Base-by-base conservation (phyloP, 2,113 vertebrate species). In the Nematolebias whitei region DNA sequence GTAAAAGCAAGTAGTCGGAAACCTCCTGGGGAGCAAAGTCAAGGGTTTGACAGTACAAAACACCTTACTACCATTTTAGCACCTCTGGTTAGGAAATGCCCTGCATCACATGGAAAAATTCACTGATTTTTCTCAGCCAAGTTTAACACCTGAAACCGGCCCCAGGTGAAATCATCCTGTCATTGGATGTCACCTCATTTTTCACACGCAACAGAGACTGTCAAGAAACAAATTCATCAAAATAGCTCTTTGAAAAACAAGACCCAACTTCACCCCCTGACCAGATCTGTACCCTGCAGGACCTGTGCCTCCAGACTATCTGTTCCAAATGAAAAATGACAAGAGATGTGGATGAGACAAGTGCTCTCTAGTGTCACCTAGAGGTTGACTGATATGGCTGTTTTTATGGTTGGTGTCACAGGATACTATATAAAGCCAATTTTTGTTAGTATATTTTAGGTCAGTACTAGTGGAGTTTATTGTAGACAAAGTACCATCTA, bases 41-140 rank as follows among this genome's bases (percentile, higher is more conserved):
- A 20, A 47, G 44, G n/a, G 9, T 47, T 47, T 19, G 15, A 18
- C 16, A 3, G 14, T 18, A 15, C 16, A 47, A 47, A 47, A 47
- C 44, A 47, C 44, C 44, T 47, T n/a, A 47, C 44, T n/a, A 20
- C n/a, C 44, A 47, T 47, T 47, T 47, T 47, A 47, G 44, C 44
- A 47, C 44, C 44, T 47, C n/a, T 47, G 44, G 44, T 47, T 41
- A 47, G 18, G 44, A 47, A 47, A 47, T 7, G 44, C 11, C 44
- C 44, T 11, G 12, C 44, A 7, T 47, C 18, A 47, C 44, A 47
- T 20, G n/a, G n/a, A 47, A n/a, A 20, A 20, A n/a, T 47, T 47
- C 44, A 47, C 44, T 12, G 44, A 20, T 47, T 19, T 20, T 47
- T 7, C 2, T 20, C 8, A 11, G 12, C 44, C n/a, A 20, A 19